Percentiles rank a stretch among this genome's conserved stretches.
Evolutionary conservation across 2,113 vertebrate genomes (phyloP).

Genomic region (Raja brachyura): DNA sequence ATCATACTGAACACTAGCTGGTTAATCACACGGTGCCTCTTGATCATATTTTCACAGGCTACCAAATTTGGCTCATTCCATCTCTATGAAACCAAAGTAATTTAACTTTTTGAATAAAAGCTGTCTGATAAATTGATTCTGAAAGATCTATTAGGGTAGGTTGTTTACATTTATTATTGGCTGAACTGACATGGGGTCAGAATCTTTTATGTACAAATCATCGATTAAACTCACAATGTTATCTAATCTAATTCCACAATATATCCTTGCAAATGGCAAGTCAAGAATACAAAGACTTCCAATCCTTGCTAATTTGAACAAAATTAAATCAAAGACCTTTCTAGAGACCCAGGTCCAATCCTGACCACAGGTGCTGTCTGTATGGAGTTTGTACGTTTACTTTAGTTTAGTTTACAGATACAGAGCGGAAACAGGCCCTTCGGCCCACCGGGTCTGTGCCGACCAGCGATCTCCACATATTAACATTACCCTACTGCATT

Average conservation of each 20-base stretch:
- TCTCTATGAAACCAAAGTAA: neutral
- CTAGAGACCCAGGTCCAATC: no score
- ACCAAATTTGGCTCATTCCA: neutral
- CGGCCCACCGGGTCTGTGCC: no score
- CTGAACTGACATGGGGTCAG: constrained; percentile 17
- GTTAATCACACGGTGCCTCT: no score
- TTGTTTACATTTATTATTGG: constrained; percentile 14
- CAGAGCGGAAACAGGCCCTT: no score
- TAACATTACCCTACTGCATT: neutral
- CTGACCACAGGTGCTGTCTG: no score
- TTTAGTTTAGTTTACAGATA: no score
- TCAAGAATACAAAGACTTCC: neutral
- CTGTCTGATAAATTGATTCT: constrained; percentile 1
- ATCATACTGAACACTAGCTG: no score
- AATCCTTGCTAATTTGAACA: neutral
- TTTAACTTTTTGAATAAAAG: constrained; percentile 8
- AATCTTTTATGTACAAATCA: neutral
- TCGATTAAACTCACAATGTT: neutral
- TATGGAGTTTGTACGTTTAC: no score
- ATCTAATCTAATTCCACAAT: neutral
- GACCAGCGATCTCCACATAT: no score
- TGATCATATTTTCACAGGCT: no score
- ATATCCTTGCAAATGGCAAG: neutral
- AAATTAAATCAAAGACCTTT: neutral
- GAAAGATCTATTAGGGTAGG: constrained; percentile 8